Conservation (phyloP, 1,140 invertebrate species). For the Drosophila repletoides region DNA sequence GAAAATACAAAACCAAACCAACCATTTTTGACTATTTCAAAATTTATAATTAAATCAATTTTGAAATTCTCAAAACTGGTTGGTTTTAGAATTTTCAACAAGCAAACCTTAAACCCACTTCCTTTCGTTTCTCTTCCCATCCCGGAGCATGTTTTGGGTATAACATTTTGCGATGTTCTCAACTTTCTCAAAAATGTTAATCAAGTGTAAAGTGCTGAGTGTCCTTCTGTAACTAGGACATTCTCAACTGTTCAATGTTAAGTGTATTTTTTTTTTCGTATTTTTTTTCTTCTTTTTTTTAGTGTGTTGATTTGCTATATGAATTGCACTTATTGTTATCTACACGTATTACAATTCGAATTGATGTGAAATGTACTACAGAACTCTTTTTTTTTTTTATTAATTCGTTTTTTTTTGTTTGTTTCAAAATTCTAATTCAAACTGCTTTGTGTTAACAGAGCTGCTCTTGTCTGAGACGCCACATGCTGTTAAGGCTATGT, state of each 20-base stretch:
- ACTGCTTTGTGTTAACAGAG: too few species aligned
- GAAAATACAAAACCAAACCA: slow-evolving; percentile 79
- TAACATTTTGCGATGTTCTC: not conserved
- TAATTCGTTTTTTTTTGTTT: too few species aligned
- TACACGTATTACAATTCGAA: too few species aligned
- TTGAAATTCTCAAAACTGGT: slow-evolving; percentile 65
- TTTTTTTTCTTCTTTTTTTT: slow-evolving; percentile 3
- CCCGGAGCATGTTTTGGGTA: not conserved
- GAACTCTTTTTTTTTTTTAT: slow-evolving; percentile 29
- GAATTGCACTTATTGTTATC: slow-evolving; percentile 67
- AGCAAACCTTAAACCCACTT: too few species aligned
- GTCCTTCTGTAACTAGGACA: too few species aligned
- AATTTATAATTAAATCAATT: slow-evolving; percentile 36
- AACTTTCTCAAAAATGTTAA: not conserved
- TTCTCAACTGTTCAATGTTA: slow-evolving; percentile 2
- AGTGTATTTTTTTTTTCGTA: not conserved
- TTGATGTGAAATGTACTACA: too few species aligned
- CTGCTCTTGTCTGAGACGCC: too few species aligned
- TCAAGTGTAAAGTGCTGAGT: not conserved
- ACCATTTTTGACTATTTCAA: slow-evolving; percentile 66
- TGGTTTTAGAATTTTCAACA: slow-evolving; percentile 72
- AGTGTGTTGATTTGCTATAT: slow-evolving; percentile 20
- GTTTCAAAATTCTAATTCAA: too few species aligned
- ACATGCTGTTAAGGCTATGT: slow-evolving; percentile 37
- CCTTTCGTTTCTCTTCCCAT: too few species aligned